These are phyloP conservation scores for Eufriesea mexicana DNA, from an alignment of 1,140 invertebrate species.

Conservation along the genomic window DNA sequence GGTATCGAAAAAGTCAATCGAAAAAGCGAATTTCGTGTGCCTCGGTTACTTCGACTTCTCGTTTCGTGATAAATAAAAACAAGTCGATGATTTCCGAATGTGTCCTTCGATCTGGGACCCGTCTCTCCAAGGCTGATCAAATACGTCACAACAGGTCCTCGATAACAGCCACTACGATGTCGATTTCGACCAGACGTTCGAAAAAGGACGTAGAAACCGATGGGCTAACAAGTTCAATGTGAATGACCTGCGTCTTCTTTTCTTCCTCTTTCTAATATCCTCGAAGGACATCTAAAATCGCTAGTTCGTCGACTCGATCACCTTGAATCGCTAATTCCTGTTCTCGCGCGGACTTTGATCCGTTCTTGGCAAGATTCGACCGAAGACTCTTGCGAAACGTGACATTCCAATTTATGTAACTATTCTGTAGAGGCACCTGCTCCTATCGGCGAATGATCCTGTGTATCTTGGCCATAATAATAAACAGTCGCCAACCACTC, in stretches of 20 bases:
- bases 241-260: background rate
- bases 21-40: background rate
- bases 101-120: background rate
- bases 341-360: background rate
- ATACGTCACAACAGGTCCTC: too few species aligned
- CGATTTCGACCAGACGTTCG: background rate
- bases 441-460: background rate
- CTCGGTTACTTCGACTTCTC: background rate
- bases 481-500: too few species aligned
- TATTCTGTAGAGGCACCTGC: background rate
- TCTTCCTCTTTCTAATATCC: background rate
- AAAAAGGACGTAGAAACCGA: background rate
- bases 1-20: background rate
- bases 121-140: background rate
- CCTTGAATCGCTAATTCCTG: constrained; percentile 2
- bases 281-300: background rate
- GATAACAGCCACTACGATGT: background rate
- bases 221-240: too few species aligned
- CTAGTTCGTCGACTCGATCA: background rate
- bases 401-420: constrained; percentile 2
- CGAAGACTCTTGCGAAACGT: constrained; percentile 7
- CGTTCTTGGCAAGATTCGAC: background rate
- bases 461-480: background rate
- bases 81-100: background rate
- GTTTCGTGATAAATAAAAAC: background rate